phyloP scores from a whole-genome alignment of 2,888 invertebrate species.

The Parnassius smintheus region DNA sequence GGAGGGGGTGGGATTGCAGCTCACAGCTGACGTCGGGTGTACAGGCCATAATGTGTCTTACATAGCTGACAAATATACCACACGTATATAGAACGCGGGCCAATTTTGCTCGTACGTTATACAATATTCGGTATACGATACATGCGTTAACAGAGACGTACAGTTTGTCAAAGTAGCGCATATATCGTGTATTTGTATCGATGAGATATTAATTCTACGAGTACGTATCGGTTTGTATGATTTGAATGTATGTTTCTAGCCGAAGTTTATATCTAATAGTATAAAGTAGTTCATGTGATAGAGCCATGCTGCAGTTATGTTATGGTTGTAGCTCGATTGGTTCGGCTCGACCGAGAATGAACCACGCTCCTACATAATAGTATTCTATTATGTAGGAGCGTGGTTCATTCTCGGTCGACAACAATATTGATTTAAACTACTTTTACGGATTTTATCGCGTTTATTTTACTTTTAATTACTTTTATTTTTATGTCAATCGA shows the following conservation, averaged over 20 bases:
- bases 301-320: too few species aligned
- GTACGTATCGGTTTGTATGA: neutral
- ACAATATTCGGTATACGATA: neutral
- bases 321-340: too few species aligned
- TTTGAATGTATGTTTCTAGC: conserved; percentile 2
- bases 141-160: neutral
- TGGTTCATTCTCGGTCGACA: too few species aligned
- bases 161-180: conserved; percentile 1
- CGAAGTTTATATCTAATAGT: neutral
- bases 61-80: conserved; percentile 22
- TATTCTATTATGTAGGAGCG: too few species aligned
- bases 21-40: conserved; percentile 43
- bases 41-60: conserved; percentile 33
- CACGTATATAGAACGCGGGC: conserved; percentile 5
- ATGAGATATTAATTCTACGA: conserved; percentile 1
- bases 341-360: too few species aligned
- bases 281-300: neutral
- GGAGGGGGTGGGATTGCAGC: conserved; percentile 31
- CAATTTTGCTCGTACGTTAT: conserved; percentile 12
- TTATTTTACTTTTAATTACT: too few species aligned
- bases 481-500: too few species aligned
- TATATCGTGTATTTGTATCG: neutral
- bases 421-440: too few species aligned
- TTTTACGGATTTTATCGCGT: too few species aligned
- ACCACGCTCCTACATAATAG: too few species aligned